Evolutionary conservation across 1,140 invertebrate species (phyloP).

Genomic region (Thaumatotibia leucotreta): DNA sequence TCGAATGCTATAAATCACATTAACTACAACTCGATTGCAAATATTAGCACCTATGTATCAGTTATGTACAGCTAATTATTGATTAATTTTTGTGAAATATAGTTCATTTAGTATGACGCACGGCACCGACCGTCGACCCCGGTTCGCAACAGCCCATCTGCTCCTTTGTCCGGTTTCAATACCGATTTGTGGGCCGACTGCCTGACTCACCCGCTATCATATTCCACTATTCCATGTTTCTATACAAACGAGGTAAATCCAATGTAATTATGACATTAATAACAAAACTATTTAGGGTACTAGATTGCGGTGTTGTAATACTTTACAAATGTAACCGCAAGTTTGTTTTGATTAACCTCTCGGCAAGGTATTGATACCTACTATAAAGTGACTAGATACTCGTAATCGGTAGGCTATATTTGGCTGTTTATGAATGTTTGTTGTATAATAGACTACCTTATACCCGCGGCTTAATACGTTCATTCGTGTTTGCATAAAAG

Average conservation of each 20-base stretch:
- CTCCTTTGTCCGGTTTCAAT: slow-evolving; percentile 56
- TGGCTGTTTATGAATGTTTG: too few species aligned
- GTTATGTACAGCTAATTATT: not conserved
- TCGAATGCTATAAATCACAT: not conserved
- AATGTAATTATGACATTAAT: not conserved
- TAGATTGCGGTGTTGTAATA: not conserved
- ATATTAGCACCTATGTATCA: not conserved
- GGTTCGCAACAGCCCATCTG: slow-evolving; percentile 34
- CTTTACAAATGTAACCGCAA: not conserved
- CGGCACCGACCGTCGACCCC: slow-evolving; percentile 54
- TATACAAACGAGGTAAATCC: not conserved
- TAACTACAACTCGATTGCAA: not conserved
- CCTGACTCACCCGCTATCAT: slow-evolving; percentile 57
- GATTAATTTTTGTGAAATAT: not conserved
- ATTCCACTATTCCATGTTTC: slow-evolving; percentile 12
- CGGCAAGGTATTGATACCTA: too few species aligned
- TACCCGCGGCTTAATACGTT: too few species aligned
- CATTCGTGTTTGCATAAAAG: too few species aligned
- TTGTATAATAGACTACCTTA: too few species aligned
- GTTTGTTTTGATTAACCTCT: not conserved
- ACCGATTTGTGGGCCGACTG: slow-evolving; percentile 52
- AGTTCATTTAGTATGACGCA: slow-evolving; percentile 45
- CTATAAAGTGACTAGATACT: too few species aligned
- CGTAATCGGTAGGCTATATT: too few species aligned
- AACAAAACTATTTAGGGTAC: not conserved